Base-by-base conservation (phyloP, 2,888 invertebrate genomes). In the Physocephala rufipes region DNA sequence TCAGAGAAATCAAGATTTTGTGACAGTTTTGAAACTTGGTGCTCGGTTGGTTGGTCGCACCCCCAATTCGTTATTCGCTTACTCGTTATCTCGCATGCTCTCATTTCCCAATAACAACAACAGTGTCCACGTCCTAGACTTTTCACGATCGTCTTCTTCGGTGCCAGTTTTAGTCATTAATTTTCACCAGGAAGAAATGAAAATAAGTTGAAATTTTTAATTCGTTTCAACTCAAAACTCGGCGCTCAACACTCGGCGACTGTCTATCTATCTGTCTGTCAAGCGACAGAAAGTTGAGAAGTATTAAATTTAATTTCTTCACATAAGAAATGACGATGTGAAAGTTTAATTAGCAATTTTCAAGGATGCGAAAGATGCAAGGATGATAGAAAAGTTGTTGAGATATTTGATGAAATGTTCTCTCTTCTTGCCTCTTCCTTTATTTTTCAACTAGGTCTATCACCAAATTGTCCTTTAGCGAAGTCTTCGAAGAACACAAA, bases 1-100 rank as follows among this genome's bases (percentile, higher is more conserved):
- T 55, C 66, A 66, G 21, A 16, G 36, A 51, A 66, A 66, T 66
- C 55, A 36, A 55, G 43, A 55, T 66, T 66, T 66, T 19, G 36
- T 66, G 66, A 43, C 55, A 66, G 49, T 26, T 51, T 49, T n/a
- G 28, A 19, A 62, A 36, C 43, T 62, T 36, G 19, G 19, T 43
- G 30, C 16, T n/a, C 43, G 19, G 13, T 21, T 62, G 36, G 19
- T 30, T 30, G 62, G 61, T 16, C 4, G 59, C 15, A 7, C 24
- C 26, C 24, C 24, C 16, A 28, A 16, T 28, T 28, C 24, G 24
- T 59, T 28, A 24, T 61, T 61, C 28, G n/a, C n/a, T n/a, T n/a
- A n/a, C n/a, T n/a, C n/a, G n/a, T n/a, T n/a, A n/a, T n/a, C n/a
- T n/a, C n/a, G n/a, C n/a, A n/a, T n/a, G n/a, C n/a, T n/a, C n/a